Evolutionary conservation across 2,113 vertebrate genomes (phyloP).

Genomic region (Fregata magnificens): DNA sequence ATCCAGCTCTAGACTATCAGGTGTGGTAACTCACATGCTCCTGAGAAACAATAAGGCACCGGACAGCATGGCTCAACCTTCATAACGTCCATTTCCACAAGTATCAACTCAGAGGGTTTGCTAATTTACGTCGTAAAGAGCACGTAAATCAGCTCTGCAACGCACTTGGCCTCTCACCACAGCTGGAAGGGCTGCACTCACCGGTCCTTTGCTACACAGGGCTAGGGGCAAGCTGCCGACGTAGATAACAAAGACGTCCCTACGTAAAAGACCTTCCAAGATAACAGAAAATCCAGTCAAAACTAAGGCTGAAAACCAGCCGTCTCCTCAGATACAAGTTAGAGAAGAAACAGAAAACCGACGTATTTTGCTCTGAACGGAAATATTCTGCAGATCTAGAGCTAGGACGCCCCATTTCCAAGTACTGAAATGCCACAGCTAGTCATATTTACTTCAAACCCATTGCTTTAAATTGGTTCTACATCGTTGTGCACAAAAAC

Average conservation of each 20-base stretch:
- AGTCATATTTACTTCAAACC: neutral
- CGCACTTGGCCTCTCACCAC: neutral
- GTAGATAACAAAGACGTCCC: neutral
- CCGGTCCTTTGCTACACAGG: neutral
- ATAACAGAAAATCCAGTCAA: neutral
- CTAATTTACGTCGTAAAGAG: neutral
- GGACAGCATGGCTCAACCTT: neutral
- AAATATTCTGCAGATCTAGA: neutral
- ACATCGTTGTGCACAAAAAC: neutral
- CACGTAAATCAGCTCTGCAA: neutral
- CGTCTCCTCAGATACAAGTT: neutral
- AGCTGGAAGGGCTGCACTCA: neutral
- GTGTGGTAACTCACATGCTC: neutral
- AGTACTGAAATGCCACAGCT: neutral
- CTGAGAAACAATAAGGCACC: neutral
- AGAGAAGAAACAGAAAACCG: neutral
- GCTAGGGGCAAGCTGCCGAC: accelerated
- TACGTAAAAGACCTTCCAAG: neutral
- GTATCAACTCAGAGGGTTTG: too few species aligned
- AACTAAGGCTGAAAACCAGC: neutral
- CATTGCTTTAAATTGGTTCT: neutral
- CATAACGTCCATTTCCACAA: neutral
- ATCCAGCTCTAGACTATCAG: neutral
- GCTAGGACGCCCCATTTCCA: neutral
- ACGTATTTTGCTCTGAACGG: neutral